Conservation (phyloP, 2,113 vertebrate species). For the Chunga burmeisteri region DNA sequence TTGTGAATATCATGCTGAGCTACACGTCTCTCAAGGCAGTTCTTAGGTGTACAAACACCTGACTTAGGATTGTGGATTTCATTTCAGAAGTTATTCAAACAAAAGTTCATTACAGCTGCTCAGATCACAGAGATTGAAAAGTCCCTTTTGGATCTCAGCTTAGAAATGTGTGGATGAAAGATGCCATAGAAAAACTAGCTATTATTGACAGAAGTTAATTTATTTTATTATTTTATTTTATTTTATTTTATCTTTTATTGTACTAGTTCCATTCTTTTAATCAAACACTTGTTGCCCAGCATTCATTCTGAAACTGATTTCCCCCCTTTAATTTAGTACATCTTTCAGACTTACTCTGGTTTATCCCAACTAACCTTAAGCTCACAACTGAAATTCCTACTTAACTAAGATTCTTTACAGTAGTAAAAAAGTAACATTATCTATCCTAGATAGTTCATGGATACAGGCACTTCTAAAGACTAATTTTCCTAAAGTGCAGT, state of each 20-base stretch:
- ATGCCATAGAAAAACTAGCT: background rate
- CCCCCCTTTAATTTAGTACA: background rate
- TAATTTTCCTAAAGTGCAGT: background rate
- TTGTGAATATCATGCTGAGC: background rate
- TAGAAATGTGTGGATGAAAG: background rate
- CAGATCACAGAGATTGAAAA: background rate
- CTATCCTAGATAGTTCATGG: background rate
- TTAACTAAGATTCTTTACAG: background rate
- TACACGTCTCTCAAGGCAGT: background rate
- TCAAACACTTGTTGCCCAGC: background rate
- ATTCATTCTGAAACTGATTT: background rate
- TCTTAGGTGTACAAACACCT: background rate
- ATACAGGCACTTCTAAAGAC: background rate
- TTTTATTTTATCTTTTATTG: background rate
- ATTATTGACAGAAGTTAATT: background rate
- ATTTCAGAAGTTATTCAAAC: background rate
- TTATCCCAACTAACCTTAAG: background rate
- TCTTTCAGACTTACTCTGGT: background rate
- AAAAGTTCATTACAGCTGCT: background rate
- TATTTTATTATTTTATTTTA: background rate
- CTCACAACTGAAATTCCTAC: background rate
- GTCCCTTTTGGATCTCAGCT: background rate
- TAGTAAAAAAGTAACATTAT: fast-evolving
- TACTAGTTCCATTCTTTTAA: background rate
- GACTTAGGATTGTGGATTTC: background rate